A percentile compares a stretch with the other conserved stretches of the same genome.
These are phyloP conservation scores for Endotricha flammealis DNA, from an alignment of 2,888 invertebrate genomes.

Conservation along the genomic window DNA sequence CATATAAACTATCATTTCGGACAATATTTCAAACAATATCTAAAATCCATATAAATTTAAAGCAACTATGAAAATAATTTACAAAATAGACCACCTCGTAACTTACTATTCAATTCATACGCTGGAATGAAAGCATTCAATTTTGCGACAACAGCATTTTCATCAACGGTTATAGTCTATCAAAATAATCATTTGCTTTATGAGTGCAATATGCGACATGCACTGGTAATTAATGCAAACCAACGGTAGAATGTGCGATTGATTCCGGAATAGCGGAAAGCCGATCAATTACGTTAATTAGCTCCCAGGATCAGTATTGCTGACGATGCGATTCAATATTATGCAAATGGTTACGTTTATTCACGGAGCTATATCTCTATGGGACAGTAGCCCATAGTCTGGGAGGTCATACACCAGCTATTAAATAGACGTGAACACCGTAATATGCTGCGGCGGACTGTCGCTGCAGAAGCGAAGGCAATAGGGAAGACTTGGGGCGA, in stretches of 20 bases:
- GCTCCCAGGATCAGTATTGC: conserved; percentile 64
- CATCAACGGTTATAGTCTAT: conserved; percentile 45
- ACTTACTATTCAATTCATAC: conserved; percentile 12
- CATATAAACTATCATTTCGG: too few relatives aligned
- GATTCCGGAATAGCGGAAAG: conserved; percentile 66
- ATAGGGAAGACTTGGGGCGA: too few relatives aligned
- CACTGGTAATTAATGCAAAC: conserved; percentile 74
- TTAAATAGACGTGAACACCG: too few relatives aligned
- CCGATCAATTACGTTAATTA: conserved; percentile 77
- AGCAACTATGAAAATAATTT: too few relatives aligned
- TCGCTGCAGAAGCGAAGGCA: too few relatives aligned
- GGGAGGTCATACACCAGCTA: too few relatives aligned
- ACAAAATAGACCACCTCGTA: too few relatives aligned
- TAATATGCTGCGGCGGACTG: too few relatives aligned
- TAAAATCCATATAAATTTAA: too few relatives aligned
- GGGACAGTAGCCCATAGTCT: conserved; percentile 5
- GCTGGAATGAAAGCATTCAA: conserved; percentile 25
- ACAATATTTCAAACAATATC: too few relatives aligned
- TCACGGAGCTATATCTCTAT: conserved; percentile 39
- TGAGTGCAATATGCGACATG: conserved; percentile 63
- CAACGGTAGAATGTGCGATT: conserved; percentile 67
- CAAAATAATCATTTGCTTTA: conserved; percentile 62
- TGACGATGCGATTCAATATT: conserved; percentile 69
- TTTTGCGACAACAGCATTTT: conserved; percentile 13
- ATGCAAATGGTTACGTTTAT: conserved; percentile 64